Percentiles rank a stretch among this genome's conserved stretches.
Evolutionary conservation across 2,797 vertebrate species (phyloP).

Genomic region (Gallinago nigripennis): DNA sequence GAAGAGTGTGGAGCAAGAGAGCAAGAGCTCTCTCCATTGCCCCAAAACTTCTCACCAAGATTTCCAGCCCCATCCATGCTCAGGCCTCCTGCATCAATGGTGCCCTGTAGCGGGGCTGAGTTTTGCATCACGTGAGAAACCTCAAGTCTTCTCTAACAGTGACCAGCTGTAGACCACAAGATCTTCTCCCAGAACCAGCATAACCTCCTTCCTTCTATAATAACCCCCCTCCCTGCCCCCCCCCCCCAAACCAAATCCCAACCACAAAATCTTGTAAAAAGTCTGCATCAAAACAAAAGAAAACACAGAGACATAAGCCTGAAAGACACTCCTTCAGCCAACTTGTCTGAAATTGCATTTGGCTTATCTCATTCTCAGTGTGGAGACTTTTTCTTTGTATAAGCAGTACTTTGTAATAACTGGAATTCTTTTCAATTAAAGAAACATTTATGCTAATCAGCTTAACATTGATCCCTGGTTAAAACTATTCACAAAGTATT

Average conservation of each 20-base stretch:
- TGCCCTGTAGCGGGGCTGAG: rapidly evolving
- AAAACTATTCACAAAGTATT: neutral
- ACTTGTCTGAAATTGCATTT: neutral
- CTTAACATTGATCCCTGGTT: neutral
- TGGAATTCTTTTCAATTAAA: neutral
- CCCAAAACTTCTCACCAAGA: neutral
- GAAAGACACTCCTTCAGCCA: neutral
- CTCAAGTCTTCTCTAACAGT: rapidly evolving
- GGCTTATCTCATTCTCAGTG: neutral
- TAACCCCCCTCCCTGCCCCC: neutral
- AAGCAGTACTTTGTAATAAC: neutral
- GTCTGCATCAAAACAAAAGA: neutral
- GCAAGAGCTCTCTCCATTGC: neutral
- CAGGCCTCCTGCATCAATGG: rapidly evolving
- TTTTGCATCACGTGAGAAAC: neutral
- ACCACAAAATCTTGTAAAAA: neutral
- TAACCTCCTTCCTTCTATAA: neutral
- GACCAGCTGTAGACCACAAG: neutral
- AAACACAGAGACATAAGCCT: neutral
- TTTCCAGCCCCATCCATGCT: neutral
- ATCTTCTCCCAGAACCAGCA: neutral
- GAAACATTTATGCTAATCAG: neutral
- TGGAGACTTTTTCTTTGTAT: neutral
- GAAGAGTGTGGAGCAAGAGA: neutral
- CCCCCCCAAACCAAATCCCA: neutral